These are phyloP conservation scores for Heliconius melpomene DNA, from an alignment of 1,140 invertebrate species.

Conservation along the genomic window DNA sequence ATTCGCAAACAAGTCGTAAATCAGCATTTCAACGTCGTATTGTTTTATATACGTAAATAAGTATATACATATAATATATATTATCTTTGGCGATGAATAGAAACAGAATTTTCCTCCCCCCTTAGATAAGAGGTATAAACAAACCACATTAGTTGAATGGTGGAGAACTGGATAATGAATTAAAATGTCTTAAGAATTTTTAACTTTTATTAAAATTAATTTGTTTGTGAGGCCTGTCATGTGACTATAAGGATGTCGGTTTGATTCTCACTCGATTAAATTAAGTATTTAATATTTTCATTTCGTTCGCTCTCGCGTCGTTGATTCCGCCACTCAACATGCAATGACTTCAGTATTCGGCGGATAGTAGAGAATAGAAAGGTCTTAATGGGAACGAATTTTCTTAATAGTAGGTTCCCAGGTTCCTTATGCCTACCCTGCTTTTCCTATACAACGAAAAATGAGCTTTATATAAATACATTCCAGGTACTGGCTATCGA, in stretches of 20 bases:
- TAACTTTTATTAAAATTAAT: not conserved
- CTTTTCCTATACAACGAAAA: too few relatives aligned
- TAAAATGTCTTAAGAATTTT: constrained; percentile 23
- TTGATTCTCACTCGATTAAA: not conserved
- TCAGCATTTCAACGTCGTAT: not conserved
- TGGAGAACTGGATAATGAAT: not conserved
- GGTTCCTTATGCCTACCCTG: too few relatives aligned
- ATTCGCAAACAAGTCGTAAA: not conserved
- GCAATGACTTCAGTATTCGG: too few relatives aligned
- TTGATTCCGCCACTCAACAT: too few relatives aligned
- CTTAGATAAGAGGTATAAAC: constrained; percentile 8
- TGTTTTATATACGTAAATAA: not conserved
- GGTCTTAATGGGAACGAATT: too few relatives aligned
- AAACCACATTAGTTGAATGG: constrained; percentile 24
- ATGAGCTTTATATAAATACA: not conserved
- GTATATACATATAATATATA: not conserved
- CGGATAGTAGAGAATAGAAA: too few relatives aligned
- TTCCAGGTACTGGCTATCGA: not conserved
- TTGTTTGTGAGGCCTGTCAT: not conserved
- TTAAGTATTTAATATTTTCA: too few relatives aligned
- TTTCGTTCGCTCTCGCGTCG: too few relatives aligned
- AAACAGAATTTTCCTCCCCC: constrained; percentile 22
- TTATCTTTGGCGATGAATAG: constrained; percentile 16
- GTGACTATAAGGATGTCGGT: not conserved
- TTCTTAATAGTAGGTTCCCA: too few relatives aligned